phyloP scores from a whole-genome alignment of 2,888 invertebrate genomes.

The Dasysyrphus tricinctus region DNA sequence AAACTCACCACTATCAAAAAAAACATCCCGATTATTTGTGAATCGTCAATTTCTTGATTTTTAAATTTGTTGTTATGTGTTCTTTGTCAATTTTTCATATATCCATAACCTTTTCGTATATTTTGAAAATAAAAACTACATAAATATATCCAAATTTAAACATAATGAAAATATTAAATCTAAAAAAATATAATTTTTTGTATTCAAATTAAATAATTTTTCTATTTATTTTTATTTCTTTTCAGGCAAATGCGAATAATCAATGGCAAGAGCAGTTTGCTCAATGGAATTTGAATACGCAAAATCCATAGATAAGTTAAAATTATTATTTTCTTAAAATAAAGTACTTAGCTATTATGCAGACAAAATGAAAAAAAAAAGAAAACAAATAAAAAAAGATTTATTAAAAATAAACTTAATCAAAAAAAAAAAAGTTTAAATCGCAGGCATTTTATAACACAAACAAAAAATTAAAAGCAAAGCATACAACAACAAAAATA shows the following conservation, averaged over 20 bases:
- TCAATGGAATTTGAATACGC: conserved; percentile 83
- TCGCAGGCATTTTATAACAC: conserved; percentile 67
- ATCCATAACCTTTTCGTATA: too few species aligned
- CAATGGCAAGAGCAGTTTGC: conserved; percentile 84
- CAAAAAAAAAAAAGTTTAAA: conserved; percentile 54
- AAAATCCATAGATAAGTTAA: conserved; percentile 76
- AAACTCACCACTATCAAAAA: too few species aligned
- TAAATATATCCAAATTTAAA: too few species aligned
- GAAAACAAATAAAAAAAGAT: too few species aligned
- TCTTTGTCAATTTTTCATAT: too few species aligned
- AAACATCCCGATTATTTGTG: too few species aligned
- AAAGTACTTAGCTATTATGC: conserved; percentile 46
- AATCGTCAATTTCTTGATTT: too few species aligned
- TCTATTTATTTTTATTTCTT: conserved; percentile 44
- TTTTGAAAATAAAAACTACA: too few species aligned
- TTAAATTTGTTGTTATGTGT: too few species aligned
- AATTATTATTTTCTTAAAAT: conserved; percentile 28
- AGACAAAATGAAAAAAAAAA: conserved; percentile 20
- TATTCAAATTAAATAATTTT: neutral
- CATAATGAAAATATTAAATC: too few species aligned
- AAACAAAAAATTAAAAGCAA: conserved; percentile 26
- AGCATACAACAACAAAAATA: neutral
- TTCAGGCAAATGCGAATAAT: conserved; percentile 83
- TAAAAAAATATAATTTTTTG: too few species aligned
- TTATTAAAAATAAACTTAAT: conserved; percentile 58